Conservation (phyloP, 2,888 invertebrate genomes). For the Kuschelorhynchus macadamiae region DNA sequence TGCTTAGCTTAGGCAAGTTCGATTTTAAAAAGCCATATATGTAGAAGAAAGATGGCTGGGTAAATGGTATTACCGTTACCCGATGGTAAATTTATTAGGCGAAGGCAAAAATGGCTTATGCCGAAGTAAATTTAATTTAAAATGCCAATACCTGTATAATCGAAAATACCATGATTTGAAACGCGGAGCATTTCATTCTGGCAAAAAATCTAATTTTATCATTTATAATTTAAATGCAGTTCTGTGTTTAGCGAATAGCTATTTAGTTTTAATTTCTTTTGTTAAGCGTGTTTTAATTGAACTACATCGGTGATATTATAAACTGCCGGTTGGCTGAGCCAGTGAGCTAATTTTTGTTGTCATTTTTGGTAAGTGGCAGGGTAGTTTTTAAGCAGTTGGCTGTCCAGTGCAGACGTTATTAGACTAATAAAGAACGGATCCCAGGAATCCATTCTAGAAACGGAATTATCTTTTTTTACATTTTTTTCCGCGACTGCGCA, state of each 20-base stretch:
- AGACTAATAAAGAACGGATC: no score
- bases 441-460: no score
- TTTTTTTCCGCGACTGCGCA: no score
- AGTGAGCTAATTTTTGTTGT: no score
- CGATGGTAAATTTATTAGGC: constrained; percentile 60
- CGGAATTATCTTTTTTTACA: no score
- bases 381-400: no score
- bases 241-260: neutral
- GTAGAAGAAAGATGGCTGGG: constrained; percentile 59
- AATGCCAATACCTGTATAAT: constrained; percentile 20
- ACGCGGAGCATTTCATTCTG: no score
- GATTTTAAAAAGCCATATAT: constrained; percentile 58
- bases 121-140: constrained; percentile 55
- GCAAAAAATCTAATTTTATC: no score
- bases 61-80: constrained; percentile 60
- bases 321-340: neutral
- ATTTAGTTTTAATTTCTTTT: neutral
- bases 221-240: neutral
- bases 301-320: neutral
- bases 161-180: neutral
- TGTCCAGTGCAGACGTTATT: no score
- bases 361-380: no score
- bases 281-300: neutral
- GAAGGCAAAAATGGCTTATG: constrained; percentile 50
- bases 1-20: constrained; percentile 45